Evolutionary conservation across 2,113 vertebrate species (phyloP).

Genomic region (Rhynchopsitta pachyrhyncha): DNA sequence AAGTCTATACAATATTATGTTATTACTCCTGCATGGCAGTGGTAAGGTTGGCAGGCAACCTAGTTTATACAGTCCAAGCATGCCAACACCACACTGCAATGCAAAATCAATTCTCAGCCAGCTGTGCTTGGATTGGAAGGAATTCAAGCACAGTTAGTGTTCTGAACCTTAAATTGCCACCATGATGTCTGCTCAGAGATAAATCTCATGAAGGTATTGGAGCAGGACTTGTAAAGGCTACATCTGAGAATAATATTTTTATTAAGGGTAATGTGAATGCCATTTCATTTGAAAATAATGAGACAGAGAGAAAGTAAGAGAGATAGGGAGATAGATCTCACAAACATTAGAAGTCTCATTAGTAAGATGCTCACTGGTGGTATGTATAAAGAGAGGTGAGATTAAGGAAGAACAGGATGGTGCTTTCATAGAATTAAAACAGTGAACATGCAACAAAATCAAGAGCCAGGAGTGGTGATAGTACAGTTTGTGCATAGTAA

Average conservation of each 20-base stretch:
- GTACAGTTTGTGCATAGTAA: background rate
- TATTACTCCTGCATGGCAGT: slow-evolving; percentile 5
- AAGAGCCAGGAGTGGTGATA: background rate
- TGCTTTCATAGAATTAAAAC: background rate
- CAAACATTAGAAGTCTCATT: background rate
- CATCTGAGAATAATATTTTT: background rate
- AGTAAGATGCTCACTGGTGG: background rate
- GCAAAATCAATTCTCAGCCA: slow-evolving; percentile 51
- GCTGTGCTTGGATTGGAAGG: slow-evolving; percentile 15
- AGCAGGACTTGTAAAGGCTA: background rate
- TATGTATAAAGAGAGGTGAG: background rate
- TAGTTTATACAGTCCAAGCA: background rate
- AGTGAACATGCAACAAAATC: background rate
- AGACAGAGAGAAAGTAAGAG: background rate
- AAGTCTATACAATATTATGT: background rate
- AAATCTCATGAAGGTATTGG: background rate
- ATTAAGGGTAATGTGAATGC: background rate
- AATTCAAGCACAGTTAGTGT: slow-evolving; percentile 4
- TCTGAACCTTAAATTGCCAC: slow-evolving; percentile 11
- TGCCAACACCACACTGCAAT: slow-evolving; percentile 36
- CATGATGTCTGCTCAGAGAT: background rate
- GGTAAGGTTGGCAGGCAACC: slow-evolving; percentile 55
- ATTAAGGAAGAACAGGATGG: background rate
- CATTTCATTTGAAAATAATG: slow-evolving; percentile 8
- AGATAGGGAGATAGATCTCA: background rate